Percentiles rank a stretch among this genome's conserved stretches.
phyloP scores from a whole-genome alignment of 2,797 vertebrate genomes.

The Anabacerthia variegaticeps region DNA sequence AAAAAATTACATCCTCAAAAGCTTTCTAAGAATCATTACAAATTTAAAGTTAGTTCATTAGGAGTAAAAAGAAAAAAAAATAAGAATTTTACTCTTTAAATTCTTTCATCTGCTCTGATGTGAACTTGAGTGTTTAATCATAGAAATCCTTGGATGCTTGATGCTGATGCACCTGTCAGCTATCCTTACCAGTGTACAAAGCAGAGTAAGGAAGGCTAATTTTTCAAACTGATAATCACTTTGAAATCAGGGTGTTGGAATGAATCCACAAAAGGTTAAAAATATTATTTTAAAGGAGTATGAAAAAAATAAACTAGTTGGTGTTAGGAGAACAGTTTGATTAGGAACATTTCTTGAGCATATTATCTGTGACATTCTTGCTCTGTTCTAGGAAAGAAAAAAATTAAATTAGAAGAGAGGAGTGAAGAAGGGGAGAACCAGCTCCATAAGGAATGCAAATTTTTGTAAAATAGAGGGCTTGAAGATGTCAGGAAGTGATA shows the following conservation, averaged over 20 bases:
- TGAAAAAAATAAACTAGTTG: slow-evolving; percentile 1
- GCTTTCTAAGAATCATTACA: slow-evolving; percentile 64
- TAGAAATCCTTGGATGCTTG: slow-evolving; percentile 31
- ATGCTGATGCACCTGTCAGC: slow-evolving; percentile 40
- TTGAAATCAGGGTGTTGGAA: slow-evolving; percentile 51
- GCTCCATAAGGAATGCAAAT: not conserved
- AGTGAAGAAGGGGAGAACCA: not conserved
- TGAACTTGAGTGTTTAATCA: slow-evolving; percentile 56
- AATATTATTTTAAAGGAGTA: slow-evolving; percentile 48
- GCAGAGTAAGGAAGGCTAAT: slow-evolving; percentile 32
- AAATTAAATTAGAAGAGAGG: not conserved
- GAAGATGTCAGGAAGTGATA: not conserved
- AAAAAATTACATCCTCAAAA: not conserved
- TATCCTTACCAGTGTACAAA: slow-evolving; percentile 16
- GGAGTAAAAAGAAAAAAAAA: not conserved
- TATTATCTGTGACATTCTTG: not conserved
- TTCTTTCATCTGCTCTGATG: slow-evolving; percentile 54
- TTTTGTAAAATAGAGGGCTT: not conserved
- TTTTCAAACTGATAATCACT: slow-evolving; percentile 62
- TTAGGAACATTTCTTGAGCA: not conserved
- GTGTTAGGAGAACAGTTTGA: slow-evolving; percentile 10
- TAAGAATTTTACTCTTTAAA: slow-evolving; percentile 60
- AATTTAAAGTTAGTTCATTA: slow-evolving; percentile 67
- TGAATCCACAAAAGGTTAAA: slow-evolving; percentile 32
- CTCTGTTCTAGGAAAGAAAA: not conserved